A percentile compares a stretch with the other conserved stretches of the same genome.
Conservation (phyloP, 2,888 invertebrate species). For the Drosophila gaucha region DNA sequence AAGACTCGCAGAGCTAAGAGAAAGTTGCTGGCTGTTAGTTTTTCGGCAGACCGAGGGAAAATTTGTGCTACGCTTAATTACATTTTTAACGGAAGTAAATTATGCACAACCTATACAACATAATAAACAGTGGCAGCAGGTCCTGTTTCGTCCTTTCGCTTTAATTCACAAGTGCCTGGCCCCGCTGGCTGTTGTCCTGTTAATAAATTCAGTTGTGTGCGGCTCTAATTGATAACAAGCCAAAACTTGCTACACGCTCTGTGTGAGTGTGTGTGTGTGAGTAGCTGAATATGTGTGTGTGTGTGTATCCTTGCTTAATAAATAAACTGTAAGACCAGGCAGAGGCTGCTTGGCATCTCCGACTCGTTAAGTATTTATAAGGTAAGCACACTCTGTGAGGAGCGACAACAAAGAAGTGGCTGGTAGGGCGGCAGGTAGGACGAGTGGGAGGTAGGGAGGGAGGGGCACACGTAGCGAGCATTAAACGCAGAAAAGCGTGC, state of each 20-base stretch:
- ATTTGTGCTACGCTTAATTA: conserved; percentile 67
- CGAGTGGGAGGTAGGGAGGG: background rate
- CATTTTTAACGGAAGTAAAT: conserved; percentile 70
- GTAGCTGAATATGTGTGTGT: conserved; percentile 28
- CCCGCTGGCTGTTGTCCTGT: conserved; percentile 53
- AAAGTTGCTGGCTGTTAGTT: conserved; percentile 35
- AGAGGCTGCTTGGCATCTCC: conserved; percentile 44
- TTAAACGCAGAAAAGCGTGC: conserved; percentile 72
- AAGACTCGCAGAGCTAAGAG: conserved; percentile 8
- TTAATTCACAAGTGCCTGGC: conserved; percentile 53
- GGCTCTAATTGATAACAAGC: conserved; percentile 78
- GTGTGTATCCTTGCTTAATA: conserved; percentile 73
- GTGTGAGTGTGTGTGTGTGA: background rate
- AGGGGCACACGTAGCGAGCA: conserved; percentile 58
- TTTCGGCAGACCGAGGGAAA: background rate
- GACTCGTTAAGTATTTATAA: conserved; percentile 78
- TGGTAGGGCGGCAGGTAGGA: background rate
- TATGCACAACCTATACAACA: conserved; percentile 73
- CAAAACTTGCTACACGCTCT: conserved; percentile 48
- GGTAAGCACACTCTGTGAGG: conserved; percentile 54
- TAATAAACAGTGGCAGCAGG: conserved; percentile 62
- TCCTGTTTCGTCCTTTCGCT: conserved; percentile 31
- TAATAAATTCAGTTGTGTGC: conserved; percentile 69
- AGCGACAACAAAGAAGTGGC: conserved; percentile 30
- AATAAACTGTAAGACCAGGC: conserved; percentile 67